Evolutionary conservation across 2,888 invertebrate genomes (phyloP).

Genomic region (Malacosoma neustria): DNA sequence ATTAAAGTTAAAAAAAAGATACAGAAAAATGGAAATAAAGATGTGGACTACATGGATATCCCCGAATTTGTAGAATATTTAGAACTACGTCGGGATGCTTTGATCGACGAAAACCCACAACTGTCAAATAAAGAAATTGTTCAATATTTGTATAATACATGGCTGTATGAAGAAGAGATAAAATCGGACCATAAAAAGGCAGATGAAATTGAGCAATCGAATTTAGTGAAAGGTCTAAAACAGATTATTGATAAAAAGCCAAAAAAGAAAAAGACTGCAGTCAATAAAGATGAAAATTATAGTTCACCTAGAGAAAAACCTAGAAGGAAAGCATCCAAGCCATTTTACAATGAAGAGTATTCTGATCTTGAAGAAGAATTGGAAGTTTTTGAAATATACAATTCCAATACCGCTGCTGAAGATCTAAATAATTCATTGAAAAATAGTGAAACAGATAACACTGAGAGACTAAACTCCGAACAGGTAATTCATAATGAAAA

Average conservation of each 20-base stretch:
- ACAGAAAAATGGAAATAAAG: slow-evolving; percentile 17
- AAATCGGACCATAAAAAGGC: slow-evolving; percentile 32
- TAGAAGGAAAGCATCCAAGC: slow-evolving; percentile 45
- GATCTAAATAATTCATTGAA: slow-evolving; percentile 5
- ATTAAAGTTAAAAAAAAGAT: slow-evolving; percentile 16
- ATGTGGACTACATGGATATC: slow-evolving; percentile 28
- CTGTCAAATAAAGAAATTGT: slow-evolving; percentile 59
- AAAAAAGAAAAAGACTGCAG: slow-evolving; percentile 34
- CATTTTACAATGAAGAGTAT: slow-evolving; percentile 54
- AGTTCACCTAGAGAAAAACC: slow-evolving; percentile 43
- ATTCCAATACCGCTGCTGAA: slow-evolving; percentile 16
- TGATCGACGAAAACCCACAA: slow-evolving; percentile 69
- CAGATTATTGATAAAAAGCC: slow-evolving; percentile 20
- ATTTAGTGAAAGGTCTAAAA: slow-evolving; percentile 45
- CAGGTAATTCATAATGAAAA: slow-evolving; percentile 1
- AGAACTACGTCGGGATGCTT: slow-evolving; percentile 57
- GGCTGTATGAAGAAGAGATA: slow-evolving; percentile 48
- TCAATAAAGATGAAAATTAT: slow-evolving; percentile 27
- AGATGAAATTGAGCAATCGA: slow-evolving; percentile 39
- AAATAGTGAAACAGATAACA: slow-evolving; percentile 10
- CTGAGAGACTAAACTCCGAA: slow-evolving; percentile 9
- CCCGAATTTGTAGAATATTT: slow-evolving; percentile 67
- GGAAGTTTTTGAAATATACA: slow-evolving; percentile 44
- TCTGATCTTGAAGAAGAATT: slow-evolving; percentile 52
- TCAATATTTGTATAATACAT: slow-evolving; percentile 64